Evolutionary conservation across 2,888 invertebrate species (phyloP), one percentile per base, ranked within the genome.

Genomic region (Tiliacea aurago): DNA sequence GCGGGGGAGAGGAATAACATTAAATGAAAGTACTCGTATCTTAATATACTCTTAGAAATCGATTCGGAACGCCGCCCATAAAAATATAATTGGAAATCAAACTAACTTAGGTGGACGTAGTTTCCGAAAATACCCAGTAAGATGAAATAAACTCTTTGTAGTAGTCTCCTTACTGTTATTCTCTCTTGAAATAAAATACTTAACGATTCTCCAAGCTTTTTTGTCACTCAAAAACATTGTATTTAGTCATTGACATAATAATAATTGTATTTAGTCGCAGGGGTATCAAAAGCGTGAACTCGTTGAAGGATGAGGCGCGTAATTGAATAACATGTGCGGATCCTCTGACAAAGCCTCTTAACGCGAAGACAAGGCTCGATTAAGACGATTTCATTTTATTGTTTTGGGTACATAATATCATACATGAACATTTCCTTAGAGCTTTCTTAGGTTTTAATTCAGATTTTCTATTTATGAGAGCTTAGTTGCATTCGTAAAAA

Each of bases 341-440:
- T 68, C 61, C 47, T 63, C 59, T 58, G 70, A 71, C 74, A 81
- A 82, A 81, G 70, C 78, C 70, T 66, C 70, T 78, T 78, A 81
- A 82, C 70, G 68, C 58, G 65, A 47, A 74, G 61, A 71, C 56
- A 62, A 68, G 56, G 53, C 74, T 65, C 81, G 74, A 81, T 81
- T 78, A 81, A 78, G 61, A 47, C 45, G 45, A 49, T 55, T 65
- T 81, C n/a, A n/a, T 81, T 78, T 74, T 82, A 78, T 82, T 81
- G 56, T 81, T 77, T 76, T 45, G 63, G 58, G 53, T n/a, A 76
- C 64, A 76, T n/a, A n/a, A 68, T 70, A 70, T 58, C 43, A 78
- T 59, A 73, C 7, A 37, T 33, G 51, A 56, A 64, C 43, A 23
- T 77, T 67, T 55, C 47, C 11, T 15, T 47, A 7, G 56, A 41